Evolutionary conservation across 2,797 vertebrate genomes (phyloP).

Genomic region (Molossus alvarezi): DNA sequence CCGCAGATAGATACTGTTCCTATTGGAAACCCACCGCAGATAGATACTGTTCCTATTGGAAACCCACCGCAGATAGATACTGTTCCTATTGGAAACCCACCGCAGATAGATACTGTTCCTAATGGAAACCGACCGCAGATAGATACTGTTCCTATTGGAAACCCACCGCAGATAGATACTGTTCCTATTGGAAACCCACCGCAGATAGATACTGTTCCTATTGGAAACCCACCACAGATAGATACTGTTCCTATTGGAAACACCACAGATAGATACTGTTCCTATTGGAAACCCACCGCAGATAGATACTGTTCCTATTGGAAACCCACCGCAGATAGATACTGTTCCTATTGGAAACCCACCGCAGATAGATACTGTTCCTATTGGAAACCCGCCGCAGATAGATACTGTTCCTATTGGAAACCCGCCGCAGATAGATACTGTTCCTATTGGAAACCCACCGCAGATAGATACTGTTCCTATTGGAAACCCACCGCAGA

Average conservation of each 20-base stretch:
- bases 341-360: not conserved
- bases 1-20: no score
- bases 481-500: not conserved
- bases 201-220: not conserved
- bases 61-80: not conserved
- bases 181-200: not conserved
- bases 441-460: not conserved
- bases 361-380: not conserved
- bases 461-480: not conserved
- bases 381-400: no score
- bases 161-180: no score
- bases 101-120: not conserved
- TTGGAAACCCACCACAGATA: not conserved
- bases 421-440: no score
- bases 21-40: not conserved
- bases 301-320: not conserved
- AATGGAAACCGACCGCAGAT: no score
- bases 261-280: no score
- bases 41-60: not conserved
- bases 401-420: not conserved
- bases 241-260: accelerated
- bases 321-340: not conserved
- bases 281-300: not conserved
- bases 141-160: not conserved
- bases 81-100: not conserved